phyloP scores from a whole-genome alignment of 2,797 vertebrate genomes.

The Chiloscyllium punctatum region DNA sequence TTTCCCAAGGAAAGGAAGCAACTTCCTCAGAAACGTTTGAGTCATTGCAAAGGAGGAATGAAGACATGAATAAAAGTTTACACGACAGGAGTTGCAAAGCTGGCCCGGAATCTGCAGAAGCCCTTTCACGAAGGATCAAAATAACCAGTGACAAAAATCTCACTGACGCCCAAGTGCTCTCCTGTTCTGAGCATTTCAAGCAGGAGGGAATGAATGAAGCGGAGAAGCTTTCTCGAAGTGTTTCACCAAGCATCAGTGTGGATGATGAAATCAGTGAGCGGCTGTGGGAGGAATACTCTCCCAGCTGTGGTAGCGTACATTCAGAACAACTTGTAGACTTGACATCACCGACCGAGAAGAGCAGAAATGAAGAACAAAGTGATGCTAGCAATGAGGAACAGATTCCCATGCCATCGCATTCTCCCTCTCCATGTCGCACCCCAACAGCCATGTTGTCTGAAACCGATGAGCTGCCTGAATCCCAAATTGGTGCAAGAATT shows the following conservation, averaged over 20 bases:
- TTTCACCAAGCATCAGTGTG: constrained; percentile 47
- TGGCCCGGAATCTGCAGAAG: too few relatives aligned
- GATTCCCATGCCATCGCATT: constrained; percentile 43
- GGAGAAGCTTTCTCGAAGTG: constrained; percentile 40
- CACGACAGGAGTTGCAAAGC: too few relatives aligned
- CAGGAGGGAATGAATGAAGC: constrained; percentile 42
- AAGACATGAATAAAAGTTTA: too few relatives aligned
- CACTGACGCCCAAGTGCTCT: constrained; percentile 40
- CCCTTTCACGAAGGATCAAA: too few relatives aligned
- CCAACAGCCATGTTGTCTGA: constrained; percentile 38
- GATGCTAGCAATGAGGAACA: constrained; percentile 50
- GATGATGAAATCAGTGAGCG: constrained; percentile 77
- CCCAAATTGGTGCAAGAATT: constrained; percentile 79
- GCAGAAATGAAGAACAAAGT: too few relatives aligned
- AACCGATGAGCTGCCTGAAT: constrained; percentile 65
- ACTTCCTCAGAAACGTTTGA: too few relatives aligned
- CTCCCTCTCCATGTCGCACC: constrained; percentile 42
- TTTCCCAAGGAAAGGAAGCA: too few relatives aligned
- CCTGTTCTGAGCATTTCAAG: constrained; percentile 44
- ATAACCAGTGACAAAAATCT: too few relatives aligned
- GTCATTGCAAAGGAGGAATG: too few relatives aligned
- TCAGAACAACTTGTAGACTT: constrained; percentile 66
- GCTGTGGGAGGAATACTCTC: constrained; percentile 61
- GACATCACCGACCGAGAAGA: constrained; percentile 54
- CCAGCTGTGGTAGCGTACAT: constrained; percentile 51